Conservation (phyloP, 1,140 invertebrate genomes). For the Panulirus ornatus region DNA sequence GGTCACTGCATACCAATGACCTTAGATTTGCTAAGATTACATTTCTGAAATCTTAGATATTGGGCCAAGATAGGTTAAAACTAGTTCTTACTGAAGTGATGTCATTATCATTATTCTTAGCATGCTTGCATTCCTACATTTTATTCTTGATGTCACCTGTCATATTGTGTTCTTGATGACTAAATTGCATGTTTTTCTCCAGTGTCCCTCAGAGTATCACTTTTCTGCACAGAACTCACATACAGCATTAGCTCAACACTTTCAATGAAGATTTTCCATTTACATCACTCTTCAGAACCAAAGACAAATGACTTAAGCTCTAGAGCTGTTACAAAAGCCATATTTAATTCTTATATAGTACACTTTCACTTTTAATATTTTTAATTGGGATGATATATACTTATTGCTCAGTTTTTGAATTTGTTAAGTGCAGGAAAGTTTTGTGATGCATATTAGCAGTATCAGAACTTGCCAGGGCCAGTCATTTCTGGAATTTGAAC, state of each 20-base stretch:
- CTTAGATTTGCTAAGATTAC: too few species aligned
- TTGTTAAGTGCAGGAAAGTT: constrained; percentile 2
- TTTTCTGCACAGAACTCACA: constrained; percentile 15
- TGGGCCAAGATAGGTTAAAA: neutral
- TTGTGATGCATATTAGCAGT: neutral
- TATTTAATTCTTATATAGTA: too few species aligned
- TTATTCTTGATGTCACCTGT: constrained; percentile 50
- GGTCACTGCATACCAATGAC: too few species aligned
- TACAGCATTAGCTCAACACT: neutral
- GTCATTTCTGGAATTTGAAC: neutral
- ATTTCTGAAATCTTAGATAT: neutral
- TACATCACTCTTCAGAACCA: neutral
- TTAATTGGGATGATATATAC: too few species aligned
- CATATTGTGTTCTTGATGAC: constrained; percentile 27
- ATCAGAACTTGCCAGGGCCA: neutral
- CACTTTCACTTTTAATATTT: too few species aligned
- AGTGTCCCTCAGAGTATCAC: constrained; percentile 6
- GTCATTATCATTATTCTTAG: constrained; percentile 19
- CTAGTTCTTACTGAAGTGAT: constrained; percentile 2
- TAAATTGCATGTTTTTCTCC: constrained; percentile 55
- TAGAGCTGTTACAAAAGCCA: too few species aligned
- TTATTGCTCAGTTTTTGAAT: too few species aligned
- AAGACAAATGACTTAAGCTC: neutral
- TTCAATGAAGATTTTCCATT: neutral
- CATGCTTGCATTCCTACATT: constrained; percentile 30